A percentile compares a stretch with the other conserved stretches of the same genome.
These are phyloP conservation scores for Apamea anceps DNA, from an alignment of 2,888 invertebrate species.

Conservation along the genomic window DNA sequence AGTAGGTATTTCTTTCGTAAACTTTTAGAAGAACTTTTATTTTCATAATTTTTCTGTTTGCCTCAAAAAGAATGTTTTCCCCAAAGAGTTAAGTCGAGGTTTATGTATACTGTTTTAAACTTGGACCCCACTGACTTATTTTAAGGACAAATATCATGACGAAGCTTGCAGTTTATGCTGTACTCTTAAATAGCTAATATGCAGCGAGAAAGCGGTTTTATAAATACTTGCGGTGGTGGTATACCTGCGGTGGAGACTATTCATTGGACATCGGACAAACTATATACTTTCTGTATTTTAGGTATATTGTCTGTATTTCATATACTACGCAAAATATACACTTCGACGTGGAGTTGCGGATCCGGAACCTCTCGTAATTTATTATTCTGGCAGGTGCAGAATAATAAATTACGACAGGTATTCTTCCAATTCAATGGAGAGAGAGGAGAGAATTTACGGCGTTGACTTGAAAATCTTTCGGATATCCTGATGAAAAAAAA, in stretches of 20 bases:
- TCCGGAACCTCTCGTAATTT: no score
- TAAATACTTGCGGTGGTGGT: no score
- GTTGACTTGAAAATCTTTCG: background rate
- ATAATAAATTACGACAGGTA: background rate
- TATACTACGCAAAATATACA: no score
- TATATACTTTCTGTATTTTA: background rate
- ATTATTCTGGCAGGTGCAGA: no score
- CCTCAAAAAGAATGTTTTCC: background rate
- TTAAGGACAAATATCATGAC: background rate
- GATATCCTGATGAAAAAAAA: background rate
- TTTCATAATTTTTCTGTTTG: constrained; percentile 18
- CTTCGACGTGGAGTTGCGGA: no score
- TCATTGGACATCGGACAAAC: background rate
- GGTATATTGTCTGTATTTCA: background rate
- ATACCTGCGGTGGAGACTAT: background rate
- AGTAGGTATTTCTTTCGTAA: constrained; percentile 19
- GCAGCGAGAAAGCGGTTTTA: background rate
- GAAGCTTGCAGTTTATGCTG: background rate
- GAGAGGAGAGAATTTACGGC: background rate
- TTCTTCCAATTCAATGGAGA: background rate
- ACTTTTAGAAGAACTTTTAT: constrained; percentile 20
- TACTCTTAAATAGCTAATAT: background rate
- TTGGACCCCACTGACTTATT: constrained; percentile 5
- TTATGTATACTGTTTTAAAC: background rate
- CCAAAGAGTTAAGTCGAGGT: background rate